phyloP scores from a whole-genome alignment of 2,888 invertebrate species.

The Epistrophe grossulariae region DNA sequence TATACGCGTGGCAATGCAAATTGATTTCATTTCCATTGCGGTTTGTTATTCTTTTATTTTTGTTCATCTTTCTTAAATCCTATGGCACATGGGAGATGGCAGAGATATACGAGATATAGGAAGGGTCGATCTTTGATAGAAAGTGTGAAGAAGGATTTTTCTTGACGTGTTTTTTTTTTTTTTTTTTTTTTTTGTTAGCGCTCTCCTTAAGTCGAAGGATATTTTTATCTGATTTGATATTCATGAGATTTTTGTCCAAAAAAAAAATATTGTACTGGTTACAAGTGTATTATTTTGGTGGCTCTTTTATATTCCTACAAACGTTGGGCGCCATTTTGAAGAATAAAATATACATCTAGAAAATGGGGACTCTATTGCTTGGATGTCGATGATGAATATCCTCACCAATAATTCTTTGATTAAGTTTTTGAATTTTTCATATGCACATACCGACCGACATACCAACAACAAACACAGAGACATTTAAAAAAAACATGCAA shows the following conservation, averaged over 20 bases:
- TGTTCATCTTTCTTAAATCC: conserved; percentile 18
- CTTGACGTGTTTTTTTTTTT: background rate
- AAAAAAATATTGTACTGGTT: conserved; percentile 38
- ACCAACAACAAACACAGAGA: conserved; percentile 3
- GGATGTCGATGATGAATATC: conserved; percentile 61
- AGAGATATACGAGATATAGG: background rate
- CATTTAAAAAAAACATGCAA: conserved; percentile 13
- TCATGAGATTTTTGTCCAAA: conserved; percentile 70
- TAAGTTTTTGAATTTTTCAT: conserved; percentile 70
- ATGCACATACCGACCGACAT: background rate
- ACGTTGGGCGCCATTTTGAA: conserved; percentile 43
- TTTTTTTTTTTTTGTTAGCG: background rate
- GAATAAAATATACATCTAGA: background rate
- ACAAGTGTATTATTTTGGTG: conserved; percentile 58
- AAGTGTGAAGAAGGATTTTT: conserved; percentile 42
- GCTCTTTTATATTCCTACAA: conserved; percentile 4
- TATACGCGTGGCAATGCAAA: conserved; percentile 70
- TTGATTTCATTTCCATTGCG: conserved; percentile 70
- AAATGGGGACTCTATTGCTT: background rate
- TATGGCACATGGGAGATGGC: background rate
- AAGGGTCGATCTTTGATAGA: conserved; percentile 52
- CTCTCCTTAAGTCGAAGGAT: conserved; percentile 28
- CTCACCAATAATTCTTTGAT: conserved; percentile 72
- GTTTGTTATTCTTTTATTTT: conserved; percentile 43
- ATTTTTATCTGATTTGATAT: conserved; percentile 71